Evolutionary conservation across 2,113 vertebrate genomes (phyloP), one percentile per base, ranked within the genome.

Genomic region (Sialia sialis): DNA sequence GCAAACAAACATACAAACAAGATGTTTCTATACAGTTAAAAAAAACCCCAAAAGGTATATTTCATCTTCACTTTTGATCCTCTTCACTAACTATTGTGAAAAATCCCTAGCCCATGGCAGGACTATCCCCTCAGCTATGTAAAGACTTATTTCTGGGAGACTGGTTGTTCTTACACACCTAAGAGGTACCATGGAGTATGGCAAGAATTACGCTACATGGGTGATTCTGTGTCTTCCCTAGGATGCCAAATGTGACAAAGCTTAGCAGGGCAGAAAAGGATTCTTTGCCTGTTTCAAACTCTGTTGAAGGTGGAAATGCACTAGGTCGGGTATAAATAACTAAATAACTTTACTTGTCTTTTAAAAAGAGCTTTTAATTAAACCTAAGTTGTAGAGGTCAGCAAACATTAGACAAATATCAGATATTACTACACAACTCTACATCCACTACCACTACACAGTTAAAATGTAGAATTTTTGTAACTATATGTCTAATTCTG

Each of bases 151-250:
- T 58, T n/a, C 16, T 46, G 20, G 23, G 48, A 63, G 9, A 26
- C 9, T 30, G 13, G 25, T 60, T 73, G 10, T 20, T 74, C 19
- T 89, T 54, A 49, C 9, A 26, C 9, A 38, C 4, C 25, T 58
- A 39, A 74, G 14, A 29, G 76, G 51, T 48, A 22, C 8, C 23
- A 46, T 0, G 0, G 13, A 58, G 5, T 22, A 9, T 38, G 41
- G 39, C 5, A 67, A 55, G 32, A 32, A 25, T 10, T 27, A 44
- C 7, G 11, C 2, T 0, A 32, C 15, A 20, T 12, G 11, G 12
- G 21, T 74, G 55, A 55, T 13, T 44, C 8, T 25, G 19, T 7
- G 4, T 11, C 41, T 69, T 63, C 16, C 25, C 11, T 34, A 1
- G 8, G 8, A 49, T 32, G 4, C 4, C 38, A 88, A 16, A 80